Conservation (phyloP, 1,140 invertebrate species). For the Homalodisca vitripennis region DNA sequence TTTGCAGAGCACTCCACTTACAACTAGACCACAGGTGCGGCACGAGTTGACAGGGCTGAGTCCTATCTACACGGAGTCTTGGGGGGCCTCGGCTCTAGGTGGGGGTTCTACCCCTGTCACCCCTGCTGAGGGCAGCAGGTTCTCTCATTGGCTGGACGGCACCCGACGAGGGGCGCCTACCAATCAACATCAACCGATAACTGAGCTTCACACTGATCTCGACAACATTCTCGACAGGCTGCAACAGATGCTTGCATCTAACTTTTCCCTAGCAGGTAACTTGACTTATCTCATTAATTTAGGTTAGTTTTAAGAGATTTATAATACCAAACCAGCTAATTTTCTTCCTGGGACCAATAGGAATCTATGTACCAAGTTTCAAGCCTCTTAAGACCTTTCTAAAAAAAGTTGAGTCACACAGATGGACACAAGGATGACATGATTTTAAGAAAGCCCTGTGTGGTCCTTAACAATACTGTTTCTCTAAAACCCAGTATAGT, state of each 20-base stretch:
- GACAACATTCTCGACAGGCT: conserved; percentile 58
- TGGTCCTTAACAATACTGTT: no score
- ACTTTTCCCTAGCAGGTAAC: conserved; percentile 44
- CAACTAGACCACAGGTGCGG: neutral
- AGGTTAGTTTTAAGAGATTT: no score
- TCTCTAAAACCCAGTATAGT: no score
- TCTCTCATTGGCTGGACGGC: conserved; percentile 2
- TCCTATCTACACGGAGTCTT: conserved; percentile 12
- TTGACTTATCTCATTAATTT: no score
- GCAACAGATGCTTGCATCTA: conserved; percentile 59
- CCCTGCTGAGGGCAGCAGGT: neutral
- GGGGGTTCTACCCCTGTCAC: neutral
- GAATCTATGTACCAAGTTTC: no score
- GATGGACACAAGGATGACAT: no score
- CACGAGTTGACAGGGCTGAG: conserved; percentile 19
- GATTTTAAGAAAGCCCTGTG: no score
- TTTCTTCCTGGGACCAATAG: no score
- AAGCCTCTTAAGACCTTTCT: no score
- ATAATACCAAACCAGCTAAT: no score
- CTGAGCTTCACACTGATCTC: conserved; percentile 56
- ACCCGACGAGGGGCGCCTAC: neutral
- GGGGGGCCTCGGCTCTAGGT: neutral
- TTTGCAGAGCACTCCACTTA: conserved; percentile 36
- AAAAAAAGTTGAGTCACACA: no score
- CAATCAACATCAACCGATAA: conserved; percentile 43